These are phyloP conservation scores for Sebastes umbrosus DNA, from an alignment of 2,797 vertebrate genomes.

Conservation along the genomic window DNA sequence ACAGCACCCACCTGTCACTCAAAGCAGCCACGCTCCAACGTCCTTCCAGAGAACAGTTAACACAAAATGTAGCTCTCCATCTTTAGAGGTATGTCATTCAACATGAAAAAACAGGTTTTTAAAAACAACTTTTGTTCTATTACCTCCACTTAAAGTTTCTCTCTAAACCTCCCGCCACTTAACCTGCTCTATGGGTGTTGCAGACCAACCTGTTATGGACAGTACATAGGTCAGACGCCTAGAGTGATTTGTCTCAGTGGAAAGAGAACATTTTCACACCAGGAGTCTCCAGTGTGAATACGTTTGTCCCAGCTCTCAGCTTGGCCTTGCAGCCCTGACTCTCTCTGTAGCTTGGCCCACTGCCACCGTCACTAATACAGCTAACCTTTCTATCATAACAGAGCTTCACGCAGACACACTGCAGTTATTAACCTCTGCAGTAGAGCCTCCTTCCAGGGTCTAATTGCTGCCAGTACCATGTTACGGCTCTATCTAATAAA, in stretches of 20 bases:
- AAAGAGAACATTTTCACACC: constrained; percentile 40
- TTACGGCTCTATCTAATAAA: constrained; percentile 76
- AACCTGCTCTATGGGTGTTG: not conserved
- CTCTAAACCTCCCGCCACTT: not conserved
- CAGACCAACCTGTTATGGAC: not conserved
- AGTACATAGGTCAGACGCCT: constrained; percentile 14
- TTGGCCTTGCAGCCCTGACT: constrained; percentile 8
- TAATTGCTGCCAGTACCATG: constrained; percentile 76
- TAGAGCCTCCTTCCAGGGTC: constrained; percentile 52
- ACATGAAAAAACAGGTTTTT: not conserved
- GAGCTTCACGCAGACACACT: constrained; percentile 56
- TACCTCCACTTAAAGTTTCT: not conserved
- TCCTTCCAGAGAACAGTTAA: not conserved
- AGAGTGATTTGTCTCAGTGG: constrained; percentile 27
- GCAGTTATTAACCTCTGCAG: constrained; percentile 75
- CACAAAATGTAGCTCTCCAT: not conserved
- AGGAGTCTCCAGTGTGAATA: constrained; percentile 15
- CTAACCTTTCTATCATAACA: constrained; percentile 72
- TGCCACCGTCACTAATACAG: constrained; percentile 62
- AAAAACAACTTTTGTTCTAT: not conserved
- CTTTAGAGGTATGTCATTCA: not conserved
- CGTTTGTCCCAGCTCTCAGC: constrained; percentile 4
- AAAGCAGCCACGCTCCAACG: not conserved
- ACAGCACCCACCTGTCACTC: not conserved
- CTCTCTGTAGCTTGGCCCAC: constrained; percentile 42